Evolutionary conservation across 1,140 invertebrate species (phyloP).

Genomic region (Idris sp.): DNA sequence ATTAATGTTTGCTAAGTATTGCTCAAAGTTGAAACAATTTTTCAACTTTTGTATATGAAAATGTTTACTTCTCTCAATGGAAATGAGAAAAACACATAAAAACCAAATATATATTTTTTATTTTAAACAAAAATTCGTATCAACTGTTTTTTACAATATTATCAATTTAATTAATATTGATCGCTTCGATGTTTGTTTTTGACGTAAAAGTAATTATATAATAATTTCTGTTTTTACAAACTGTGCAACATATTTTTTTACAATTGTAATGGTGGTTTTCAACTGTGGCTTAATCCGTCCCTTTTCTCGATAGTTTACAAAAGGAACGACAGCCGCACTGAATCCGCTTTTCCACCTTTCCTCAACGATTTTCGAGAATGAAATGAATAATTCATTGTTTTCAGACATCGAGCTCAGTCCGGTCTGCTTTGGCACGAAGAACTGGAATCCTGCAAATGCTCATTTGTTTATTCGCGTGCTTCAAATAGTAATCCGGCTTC

Average conservation of each 20-base stretch:
- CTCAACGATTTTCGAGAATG: conserved; percentile 66
- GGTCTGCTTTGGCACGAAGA: conserved; percentile 20
- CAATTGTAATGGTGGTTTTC: conserved; percentile 33
- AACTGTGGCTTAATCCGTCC: conserved; percentile 39
- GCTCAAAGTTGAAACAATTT: too few species aligned
- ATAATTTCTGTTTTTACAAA: conserved; percentile 32
- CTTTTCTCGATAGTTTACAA: conserved; percentile 42
- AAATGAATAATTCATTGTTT: conserved; percentile 74
- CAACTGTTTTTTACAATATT: too few species aligned
- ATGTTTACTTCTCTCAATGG: too few species aligned
- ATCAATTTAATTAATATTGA: neutral
- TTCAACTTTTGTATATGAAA: too few species aligned
- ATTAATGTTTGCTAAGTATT: too few species aligned
- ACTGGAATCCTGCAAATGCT: conserved; percentile 45
- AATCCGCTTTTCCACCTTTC: conserved; percentile 57
- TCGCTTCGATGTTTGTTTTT: neutral
- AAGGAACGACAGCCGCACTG: conserved; percentile 35
- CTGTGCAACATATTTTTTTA: conserved; percentile 40
- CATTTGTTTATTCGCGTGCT: conserved; percentile 67
- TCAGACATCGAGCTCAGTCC: conserved; percentile 60
- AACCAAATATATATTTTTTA: too few species aligned
- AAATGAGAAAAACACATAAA: too few species aligned
- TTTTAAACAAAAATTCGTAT: too few species aligned
- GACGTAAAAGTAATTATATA: conserved; percentile 37
- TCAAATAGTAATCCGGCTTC: conserved; percentile 63